Base-by-base conservation (phyloP, 2,113 vertebrate species). In the Podiceps cristatus region DNA sequence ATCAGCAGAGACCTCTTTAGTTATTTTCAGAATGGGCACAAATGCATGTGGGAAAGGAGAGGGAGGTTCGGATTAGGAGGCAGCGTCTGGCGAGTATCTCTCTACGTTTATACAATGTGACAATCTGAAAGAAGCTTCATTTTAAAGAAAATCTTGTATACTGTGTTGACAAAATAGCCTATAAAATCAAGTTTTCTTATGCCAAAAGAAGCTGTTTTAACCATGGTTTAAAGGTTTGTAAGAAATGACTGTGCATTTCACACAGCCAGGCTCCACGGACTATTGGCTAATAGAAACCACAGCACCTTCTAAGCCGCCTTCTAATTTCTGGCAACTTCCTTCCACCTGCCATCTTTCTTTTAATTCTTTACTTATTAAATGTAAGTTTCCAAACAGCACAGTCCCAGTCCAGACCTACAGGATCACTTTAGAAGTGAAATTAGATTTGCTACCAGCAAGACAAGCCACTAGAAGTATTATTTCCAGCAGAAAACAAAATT, bases 401-500 rank as follows among this genome's bases (percentile, higher is more conserved):
- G 86, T 68, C 18, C 33, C 67, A 69, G 75, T 28, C 59, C 79
- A 94, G 82, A 95, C 58, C 55, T 62, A 64, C 86, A 84, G 75
- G 82, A 86, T 85, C 67, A 44, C 33, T 95, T 90, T 23, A 49
- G 67, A 95, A 88, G 58, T 64, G 18, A 88, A 96, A 96, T 94
- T 86, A 92, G 53, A 94, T 96, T 91, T 86, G 33, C 86, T 69
- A 73, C 45, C 71, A 94, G 37, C 67, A 73, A 91, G 59, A 68
- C 56, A 93, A 88, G 40, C 56, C 62, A 60, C 85, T 94, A 40
- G 28, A 88, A 82, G 29, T 40, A 90, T 71, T 92, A 82, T 78
- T 90, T 90, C 63, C 72, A 94, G 35, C 4, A 6, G 79, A 68
- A 92, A 97, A 88, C 75, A 92, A 64, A 95, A 96, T 90, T 83